Percentiles rank a stretch among this genome's conserved stretches.
These are phyloP conservation scores for Mayetiola destructor DNA, from an alignment of 2,888 invertebrate species.

Conservation along the genomic window DNA sequence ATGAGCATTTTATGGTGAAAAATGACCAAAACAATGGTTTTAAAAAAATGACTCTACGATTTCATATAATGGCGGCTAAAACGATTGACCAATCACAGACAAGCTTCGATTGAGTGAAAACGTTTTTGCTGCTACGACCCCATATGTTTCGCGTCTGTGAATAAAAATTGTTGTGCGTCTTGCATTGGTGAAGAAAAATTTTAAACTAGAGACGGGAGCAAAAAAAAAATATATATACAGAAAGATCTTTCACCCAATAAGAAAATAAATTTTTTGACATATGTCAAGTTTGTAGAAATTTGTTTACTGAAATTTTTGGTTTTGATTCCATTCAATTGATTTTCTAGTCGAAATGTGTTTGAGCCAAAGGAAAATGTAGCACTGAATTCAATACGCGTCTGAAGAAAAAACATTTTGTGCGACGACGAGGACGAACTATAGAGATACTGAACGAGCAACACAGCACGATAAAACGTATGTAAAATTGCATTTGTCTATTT, in stretches of 20 bases:
- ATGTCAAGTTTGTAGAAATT: constrained; percentile 4
- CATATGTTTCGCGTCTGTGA: constrained; percentile 20
- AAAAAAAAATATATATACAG: constrained; percentile 9
- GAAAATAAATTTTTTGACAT: constrained; percentile 14
- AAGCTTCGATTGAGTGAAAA: constrained; percentile 41
- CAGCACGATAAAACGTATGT: no score
- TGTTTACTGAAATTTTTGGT: constrained; percentile 7
- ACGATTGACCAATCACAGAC: constrained; percentile 53
- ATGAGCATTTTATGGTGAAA: not conserved
- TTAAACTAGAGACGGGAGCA: not conserved
- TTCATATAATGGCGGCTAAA: constrained; percentile 45
- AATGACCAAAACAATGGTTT: not conserved
- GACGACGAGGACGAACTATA: not conserved
- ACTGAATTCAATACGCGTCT: not conserved
- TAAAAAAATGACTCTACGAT: not conserved
- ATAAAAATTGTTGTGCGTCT: constrained; percentile 19
- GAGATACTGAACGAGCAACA: not conserved
- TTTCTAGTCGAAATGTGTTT: not conserved
- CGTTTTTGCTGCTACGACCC: not conserved
- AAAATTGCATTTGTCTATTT: no score
- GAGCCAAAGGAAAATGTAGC: not conserved
- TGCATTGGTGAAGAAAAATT: constrained; percentile 15
- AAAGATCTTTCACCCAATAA: constrained; percentile 14
- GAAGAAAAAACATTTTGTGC: not conserved
- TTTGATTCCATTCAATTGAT: not conserved